Evolutionary conservation across 2,888 invertebrate genomes (phyloP), one percentile per base, ranked within the genome.

Genomic region (Lamellibrachia satsuma): DNA sequence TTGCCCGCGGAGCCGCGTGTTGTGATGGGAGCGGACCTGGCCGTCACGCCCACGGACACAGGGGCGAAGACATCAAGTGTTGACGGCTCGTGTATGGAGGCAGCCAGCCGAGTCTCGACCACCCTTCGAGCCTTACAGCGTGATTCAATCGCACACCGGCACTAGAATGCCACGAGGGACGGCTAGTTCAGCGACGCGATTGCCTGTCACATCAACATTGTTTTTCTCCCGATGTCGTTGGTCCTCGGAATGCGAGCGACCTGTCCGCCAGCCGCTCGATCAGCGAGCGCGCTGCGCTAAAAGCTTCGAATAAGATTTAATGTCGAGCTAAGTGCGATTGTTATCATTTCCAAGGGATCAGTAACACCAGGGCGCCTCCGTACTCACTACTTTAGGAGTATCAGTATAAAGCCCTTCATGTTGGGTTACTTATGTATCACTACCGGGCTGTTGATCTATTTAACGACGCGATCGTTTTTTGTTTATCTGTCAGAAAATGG

Each of bases 271-370:
- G 60, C 22, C 11, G 60, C 60, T 60, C 39, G 60, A 60, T 60
- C 60, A 60, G 22, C 7, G 55, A 39, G 39, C 2, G 55, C 55
- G 55, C 55, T 7, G 9, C 22, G 75, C 75, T 75, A 75, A 75
- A 75, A 75, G 75, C 75, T 15, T 75, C 75, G 75, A 75, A 4
- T 75, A 75, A 75, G 39, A 39, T 39, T 39, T 39, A 39, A 15
- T 75, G 75, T 75, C 75, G 75, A 22, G 75, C n/a, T 22, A 75
- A 75, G 75, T 75, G 75, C 75, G 75, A 75, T 75, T 75, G 75
- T 75, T 75, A 22, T 75, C 22, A 22, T 22, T 6, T 75, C 75
- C 22, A 75, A 75, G 75, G 75, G 75, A 75, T 75, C 22, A 4
- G 75, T 15, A n/a, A 75, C 75, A 75, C 75, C 75, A 22, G 75